Percentiles rank a stretch among this genome's conserved stretches.
Evolutionary conservation across 2,113 vertebrate species (phyloP).

Genomic region (Varanus salvator): DNA sequence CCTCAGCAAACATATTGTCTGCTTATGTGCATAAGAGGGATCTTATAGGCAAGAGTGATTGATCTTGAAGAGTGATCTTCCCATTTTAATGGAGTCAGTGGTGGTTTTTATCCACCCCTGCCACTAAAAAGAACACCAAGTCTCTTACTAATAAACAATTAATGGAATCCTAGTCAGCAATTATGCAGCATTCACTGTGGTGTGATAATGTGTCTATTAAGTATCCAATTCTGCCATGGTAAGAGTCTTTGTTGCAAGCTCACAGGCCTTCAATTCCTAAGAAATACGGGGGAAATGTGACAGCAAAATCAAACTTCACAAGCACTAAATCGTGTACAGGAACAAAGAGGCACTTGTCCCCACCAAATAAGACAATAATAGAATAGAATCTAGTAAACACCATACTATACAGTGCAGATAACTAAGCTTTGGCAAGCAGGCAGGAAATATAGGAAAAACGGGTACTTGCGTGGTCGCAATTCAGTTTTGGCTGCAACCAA

Average conservation of each 20-base stretch:
- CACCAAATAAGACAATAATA: not conserved
- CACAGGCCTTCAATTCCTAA: not conserved
- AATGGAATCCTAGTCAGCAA: not conserved
- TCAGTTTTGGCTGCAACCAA: not conserved
- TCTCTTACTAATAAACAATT: fast-evolving
- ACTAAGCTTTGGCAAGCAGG: not conserved
- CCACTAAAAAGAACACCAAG: not conserved
- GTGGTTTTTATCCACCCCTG: not conserved
- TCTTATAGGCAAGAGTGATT: not conserved
- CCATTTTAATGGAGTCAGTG: not conserved
- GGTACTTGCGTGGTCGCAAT: not conserved
- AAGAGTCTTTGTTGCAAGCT: not conserved
- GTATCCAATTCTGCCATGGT: not conserved
- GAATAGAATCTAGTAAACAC: not conserved
- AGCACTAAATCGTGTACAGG: not conserved
- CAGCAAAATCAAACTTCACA: not conserved
- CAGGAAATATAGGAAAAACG: not conserved
- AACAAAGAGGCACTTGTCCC: not conserved
- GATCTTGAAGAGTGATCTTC: not conserved
- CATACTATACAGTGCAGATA: not conserved
- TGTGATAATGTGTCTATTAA: not conserved
- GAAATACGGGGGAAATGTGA: not conserved
- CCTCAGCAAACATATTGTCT: no score
- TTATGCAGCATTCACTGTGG: not conserved
- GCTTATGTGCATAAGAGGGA: no score